These are phyloP conservation scores for Pseudochromis fuscus DNA, from an alignment of 2,797 vertebrate species.

Conservation along the genomic window DNA sequence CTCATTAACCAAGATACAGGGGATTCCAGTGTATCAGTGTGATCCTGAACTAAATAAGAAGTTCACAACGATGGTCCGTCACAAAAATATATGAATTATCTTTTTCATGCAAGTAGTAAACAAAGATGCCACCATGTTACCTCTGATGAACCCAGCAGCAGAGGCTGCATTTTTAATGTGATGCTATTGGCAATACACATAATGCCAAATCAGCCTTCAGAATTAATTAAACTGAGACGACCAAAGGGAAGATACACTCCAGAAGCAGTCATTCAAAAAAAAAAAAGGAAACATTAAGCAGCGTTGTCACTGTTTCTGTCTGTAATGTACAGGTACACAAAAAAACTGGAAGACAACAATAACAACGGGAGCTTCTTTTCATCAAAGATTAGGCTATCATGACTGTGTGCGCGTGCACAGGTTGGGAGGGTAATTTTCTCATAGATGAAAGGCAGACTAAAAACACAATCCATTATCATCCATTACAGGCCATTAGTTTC, in stretches of 20 bases:
- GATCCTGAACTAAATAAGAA: background rate
- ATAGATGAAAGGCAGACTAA: constrained; percentile 74
- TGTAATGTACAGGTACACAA: background rate
- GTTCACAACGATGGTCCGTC: background rate
- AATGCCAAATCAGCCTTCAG: background rate
- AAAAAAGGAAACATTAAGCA: background rate
- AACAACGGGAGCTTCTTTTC: constrained; percentile 15
- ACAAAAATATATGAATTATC: background rate
- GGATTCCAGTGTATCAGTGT: background rate
- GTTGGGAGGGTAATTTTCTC: constrained; percentile 51
- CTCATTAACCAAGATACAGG: background rate
- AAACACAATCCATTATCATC: constrained; percentile 79
- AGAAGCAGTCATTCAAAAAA: too few relatives aligned
- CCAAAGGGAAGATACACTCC: background rate
- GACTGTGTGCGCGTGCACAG: constrained; percentile 1
- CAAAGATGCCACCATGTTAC: background rate
- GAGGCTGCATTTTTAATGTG: background rate
- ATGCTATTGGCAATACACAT: background rate
- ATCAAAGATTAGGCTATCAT: constrained; percentile 1
- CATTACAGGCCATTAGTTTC: constrained; percentile 81
- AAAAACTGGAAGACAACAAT: background rate
- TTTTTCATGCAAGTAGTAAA: background rate
- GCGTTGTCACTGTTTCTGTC: background rate
- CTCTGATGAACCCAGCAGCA: background rate
- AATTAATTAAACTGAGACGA: background rate